phyloP scores from a whole-genome alignment of 2,797 vertebrate genomes.

The Sebastes steindachneri region DNA sequence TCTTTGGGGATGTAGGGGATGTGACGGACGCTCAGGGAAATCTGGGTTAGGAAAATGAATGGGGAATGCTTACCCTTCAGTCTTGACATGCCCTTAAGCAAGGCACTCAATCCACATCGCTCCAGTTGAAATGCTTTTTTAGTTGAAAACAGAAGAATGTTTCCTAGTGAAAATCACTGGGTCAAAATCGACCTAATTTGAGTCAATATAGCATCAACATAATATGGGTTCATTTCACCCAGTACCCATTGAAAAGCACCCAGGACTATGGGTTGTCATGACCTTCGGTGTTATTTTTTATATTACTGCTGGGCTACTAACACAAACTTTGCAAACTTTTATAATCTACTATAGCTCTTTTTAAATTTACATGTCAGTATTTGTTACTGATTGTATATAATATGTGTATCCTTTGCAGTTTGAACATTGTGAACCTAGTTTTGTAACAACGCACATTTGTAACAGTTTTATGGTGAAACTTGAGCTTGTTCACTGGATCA shows the following conservation, averaged over 20 bases:
- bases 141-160: neutral
- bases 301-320: neutral
- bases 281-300: neutral
- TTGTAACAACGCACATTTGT: neutral
- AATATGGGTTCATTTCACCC: too few species aligned
- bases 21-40: neutral
- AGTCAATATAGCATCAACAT: neutral
- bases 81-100: constrained; percentile 1
- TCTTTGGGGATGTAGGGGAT: neutral
- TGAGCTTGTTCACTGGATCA: neutral
- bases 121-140: neutral
- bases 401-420: neutral
- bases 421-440: too few species aligned
- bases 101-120: neutral
- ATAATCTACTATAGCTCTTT: neutral
- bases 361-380: neutral
- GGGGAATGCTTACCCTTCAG: neutral
- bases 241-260: neutral
- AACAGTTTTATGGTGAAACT: neutral
- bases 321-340: neutral
- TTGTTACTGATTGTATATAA: neutral
- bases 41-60: constrained; percentile 1
- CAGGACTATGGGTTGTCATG: neutral
- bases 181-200: neutral
- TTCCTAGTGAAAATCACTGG: neutral